Base-by-base conservation (phyloP, 2,797 vertebrate species). In the Babyrousa celebensis region DNA sequence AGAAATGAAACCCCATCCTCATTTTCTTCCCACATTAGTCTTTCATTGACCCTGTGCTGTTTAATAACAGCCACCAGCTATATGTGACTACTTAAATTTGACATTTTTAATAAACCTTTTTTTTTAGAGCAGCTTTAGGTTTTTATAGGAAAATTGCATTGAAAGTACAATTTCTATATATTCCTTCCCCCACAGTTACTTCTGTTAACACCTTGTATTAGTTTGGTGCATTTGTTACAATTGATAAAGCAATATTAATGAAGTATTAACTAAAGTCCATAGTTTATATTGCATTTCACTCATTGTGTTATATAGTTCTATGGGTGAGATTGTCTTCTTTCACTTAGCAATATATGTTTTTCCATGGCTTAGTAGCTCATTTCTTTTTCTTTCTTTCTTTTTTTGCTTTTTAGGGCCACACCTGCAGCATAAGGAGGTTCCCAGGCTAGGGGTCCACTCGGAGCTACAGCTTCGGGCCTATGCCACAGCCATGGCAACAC, bases 1-100 rank as follows among this genome's bases (percentile, higher is more conserved):
- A 85, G 62, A 88, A 87, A 75, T 87, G 54, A 93, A 87, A 77
- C 77, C 40, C 56, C n/a, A n/a, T 63, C 93, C 77, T 91, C 23
- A 32, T 85, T 96, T 80, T 95, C 63, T 92, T 72, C n/a, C 8
- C 58, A 70, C 11, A 54, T 67, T 25, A 68, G 11, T 91, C 32
- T 94, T 74, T 70, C 52, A 20, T 48, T 94, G 48, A 68, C 72
- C 62, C 48, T 40, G 1, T 74, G 52, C 54, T 89, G 18, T 77
- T 95, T 11, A 63, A 6, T 71, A 74, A 27, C 17, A 85, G 78
- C 27, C 48, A 58, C 67, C 87, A 62, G n/a, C 54, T 80, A 91
- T 21, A 23, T 75, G 27, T 91, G 60, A 21, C 67, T 92, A 29
- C 32, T 84, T 92, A 88, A 78, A 75, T 74, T 63, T 70, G 80